phyloP scores from a whole-genome alignment of 2,888 invertebrate genomes.

The Campaea margaritaria region DNA sequence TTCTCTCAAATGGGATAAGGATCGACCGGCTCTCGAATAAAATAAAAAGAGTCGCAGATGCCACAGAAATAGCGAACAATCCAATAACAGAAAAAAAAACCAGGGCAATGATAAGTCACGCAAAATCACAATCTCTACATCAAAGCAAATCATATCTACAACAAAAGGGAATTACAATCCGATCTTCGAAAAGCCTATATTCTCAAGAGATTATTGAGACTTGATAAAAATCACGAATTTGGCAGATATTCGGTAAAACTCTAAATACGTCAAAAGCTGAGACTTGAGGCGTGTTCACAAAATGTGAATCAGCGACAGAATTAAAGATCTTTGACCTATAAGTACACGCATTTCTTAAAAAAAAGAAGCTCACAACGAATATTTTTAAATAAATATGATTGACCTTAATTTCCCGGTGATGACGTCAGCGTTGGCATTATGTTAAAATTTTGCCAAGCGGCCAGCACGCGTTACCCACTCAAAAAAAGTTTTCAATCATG shows the following conservation, averaged over 20 bases:
- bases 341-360: too few relatives aligned
- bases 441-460: too few relatives aligned
- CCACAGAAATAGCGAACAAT: constrained; percentile 13
- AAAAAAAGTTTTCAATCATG: too few relatives aligned
- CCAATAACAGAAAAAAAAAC: constrained; percentile 16
- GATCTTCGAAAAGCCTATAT: constrained; percentile 17
- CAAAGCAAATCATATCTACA: constrained; percentile 29
- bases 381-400: too few relatives aligned
- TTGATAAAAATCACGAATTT: constrained; percentile 30
- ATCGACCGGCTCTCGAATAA: too few relatives aligned
- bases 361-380: too few relatives aligned
- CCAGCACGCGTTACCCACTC: too few relatives aligned
- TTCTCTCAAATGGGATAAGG: too few relatives aligned
- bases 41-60: constrained; percentile 10
- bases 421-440: too few relatives aligned
- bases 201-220: constrained; percentile 23
- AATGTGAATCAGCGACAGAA: too few relatives aligned
- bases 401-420: too few relatives aligned
- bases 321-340: too few relatives aligned
- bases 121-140: constrained; percentile 17
- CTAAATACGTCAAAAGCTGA: constrained; percentile 8
- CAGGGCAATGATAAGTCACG: constrained; percentile 23
- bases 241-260: constrained; percentile 14
- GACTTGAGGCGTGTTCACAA: neutral
- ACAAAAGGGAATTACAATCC: constrained; percentile 26